These are phyloP conservation scores for Himalopsyche phryganea DNA, from an alignment of 1,140 invertebrate species.

Conservation along the genomic window DNA sequence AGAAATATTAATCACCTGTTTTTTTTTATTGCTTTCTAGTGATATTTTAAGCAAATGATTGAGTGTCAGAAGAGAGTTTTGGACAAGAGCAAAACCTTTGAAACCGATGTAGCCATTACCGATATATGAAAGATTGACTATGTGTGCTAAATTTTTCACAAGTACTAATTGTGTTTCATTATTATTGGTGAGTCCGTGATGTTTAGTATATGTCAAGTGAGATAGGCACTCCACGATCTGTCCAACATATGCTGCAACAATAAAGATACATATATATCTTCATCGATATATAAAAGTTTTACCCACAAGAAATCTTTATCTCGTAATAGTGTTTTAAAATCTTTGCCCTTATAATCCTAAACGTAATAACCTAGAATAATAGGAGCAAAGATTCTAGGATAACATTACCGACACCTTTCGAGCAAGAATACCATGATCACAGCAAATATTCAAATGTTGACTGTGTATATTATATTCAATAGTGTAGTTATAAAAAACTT, in stretches of 20 bases:
- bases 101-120: conserved; percentile 17
- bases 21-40: conserved; percentile 5
- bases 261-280: neutral
- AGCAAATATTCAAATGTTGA: too few relatives aligned
- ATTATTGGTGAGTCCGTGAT: neutral
- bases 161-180: neutral
- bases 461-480: too few relatives aligned
- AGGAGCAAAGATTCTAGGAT: too few relatives aligned
- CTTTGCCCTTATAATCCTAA: too few relatives aligned
- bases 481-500: conserved; percentile 35
- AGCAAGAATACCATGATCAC: too few relatives aligned
- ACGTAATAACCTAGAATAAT: too few relatives aligned
- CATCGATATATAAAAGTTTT: too few relatives aligned
- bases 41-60: conserved; percentile 19
- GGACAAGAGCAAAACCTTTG: conserved; percentile 27
- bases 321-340: too few relatives aligned
- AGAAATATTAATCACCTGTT: conserved; percentile 6
- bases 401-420: too few relatives aligned
- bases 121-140: conserved; percentile 12
- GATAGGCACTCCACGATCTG: conserved; percentile 28
- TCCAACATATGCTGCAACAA: conserved; percentile 26
- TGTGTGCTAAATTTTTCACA: conserved; percentile 9
- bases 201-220: conserved; percentile 9
- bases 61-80: conserved; percentile 21
- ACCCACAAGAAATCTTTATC: too few relatives aligned